phyloP scores from a whole-genome alignment of 1,140 invertebrate genomes.

The Ctenoplectra terminalis region DNA sequence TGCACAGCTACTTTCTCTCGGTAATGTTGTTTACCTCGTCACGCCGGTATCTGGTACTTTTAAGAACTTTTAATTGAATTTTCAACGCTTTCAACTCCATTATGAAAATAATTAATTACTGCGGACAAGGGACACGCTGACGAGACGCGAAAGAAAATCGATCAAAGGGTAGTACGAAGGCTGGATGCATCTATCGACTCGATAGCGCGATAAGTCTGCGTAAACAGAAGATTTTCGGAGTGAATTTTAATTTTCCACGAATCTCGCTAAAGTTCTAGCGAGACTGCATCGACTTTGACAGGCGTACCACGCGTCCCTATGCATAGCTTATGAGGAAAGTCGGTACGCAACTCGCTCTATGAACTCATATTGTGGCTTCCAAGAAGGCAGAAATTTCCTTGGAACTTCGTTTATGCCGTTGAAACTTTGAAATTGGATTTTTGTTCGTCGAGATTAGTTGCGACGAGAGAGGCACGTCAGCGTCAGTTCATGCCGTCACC shows the following conservation, averaged over 20 bases:
- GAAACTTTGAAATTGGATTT: slow-evolving; percentile 46
- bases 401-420: slow-evolving; percentile 21
- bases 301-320: slow-evolving; percentile 3
- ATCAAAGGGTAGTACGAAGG: not conserved
- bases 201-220: not conserved
- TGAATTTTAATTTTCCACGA: slow-evolving; percentile 11
- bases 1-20: not conserved
- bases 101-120: slow-evolving; percentile 43
- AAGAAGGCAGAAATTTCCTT: slow-evolving; percentile 22
- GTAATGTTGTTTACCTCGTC: not conserved
- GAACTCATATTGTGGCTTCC: slow-evolving; percentile 16
- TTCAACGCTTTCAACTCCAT: not conserved
- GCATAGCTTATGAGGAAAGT: slow-evolving; percentile 31
- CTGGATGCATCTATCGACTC: not conserved
- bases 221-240: too few species aligned
- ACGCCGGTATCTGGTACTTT: not conserved
- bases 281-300: not conserved
- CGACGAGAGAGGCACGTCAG: not conserved
- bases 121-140: not conserved
- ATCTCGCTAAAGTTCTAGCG: not conserved
- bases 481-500: not conserved
- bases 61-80: slow-evolving; percentile 27
- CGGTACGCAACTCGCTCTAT: not conserved
- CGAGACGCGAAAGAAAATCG: slow-evolving; percentile 15
- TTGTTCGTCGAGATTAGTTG: slow-evolving; percentile 37